Percentiles rank a stretch among this genome's conserved stretches.
Evolutionary conservation across 2,797 vertebrate genomes (phyloP).

Genomic region (Pipistrellus nathusii): DNA sequence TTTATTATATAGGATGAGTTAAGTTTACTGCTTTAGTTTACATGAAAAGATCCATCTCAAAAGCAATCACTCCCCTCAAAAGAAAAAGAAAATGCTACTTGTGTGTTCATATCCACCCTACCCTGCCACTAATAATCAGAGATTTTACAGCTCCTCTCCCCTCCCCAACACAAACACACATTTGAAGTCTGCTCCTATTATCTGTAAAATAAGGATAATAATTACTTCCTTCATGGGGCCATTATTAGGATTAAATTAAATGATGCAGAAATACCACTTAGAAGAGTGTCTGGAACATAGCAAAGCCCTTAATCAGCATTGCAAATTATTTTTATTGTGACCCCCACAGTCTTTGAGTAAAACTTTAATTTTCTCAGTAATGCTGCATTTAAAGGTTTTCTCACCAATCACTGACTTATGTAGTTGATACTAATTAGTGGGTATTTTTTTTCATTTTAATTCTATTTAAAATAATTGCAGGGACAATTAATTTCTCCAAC

Average conservation of each 20-base stretch:
- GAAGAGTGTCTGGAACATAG: not conserved
- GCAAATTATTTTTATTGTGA: conserved; percentile 50
- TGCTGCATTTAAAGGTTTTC: conserved; percentile 59
- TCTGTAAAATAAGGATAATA: conserved; percentile 14
- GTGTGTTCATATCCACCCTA: not conserved
- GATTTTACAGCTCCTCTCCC: not conserved
- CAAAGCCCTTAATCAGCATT: not conserved
- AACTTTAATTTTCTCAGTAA: conserved; percentile 68
- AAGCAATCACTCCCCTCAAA: not conserved
- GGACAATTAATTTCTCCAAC: conserved; percentile 18
- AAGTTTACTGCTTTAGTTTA: not conserved
- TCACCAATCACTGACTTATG: conserved; percentile 32
- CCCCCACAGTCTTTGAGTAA: conserved; percentile 15
- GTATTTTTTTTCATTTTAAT: conserved; percentile 60
- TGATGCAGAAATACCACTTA: not conserved
- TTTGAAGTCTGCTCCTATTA: not conserved
- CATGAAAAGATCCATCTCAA: not conserved
- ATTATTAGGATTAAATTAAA: not conserved
- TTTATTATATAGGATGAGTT: not conserved
- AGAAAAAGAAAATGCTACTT: not conserved
- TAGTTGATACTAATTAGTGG: conserved; percentile 66
- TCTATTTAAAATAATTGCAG: conserved; percentile 60
- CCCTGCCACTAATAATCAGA: not conserved
- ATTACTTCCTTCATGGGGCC: not conserved
- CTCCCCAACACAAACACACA: not conserved